Conservation (phyloP, 2,888 invertebrate species). For the Pandemis cinnamomeana region DNA sequence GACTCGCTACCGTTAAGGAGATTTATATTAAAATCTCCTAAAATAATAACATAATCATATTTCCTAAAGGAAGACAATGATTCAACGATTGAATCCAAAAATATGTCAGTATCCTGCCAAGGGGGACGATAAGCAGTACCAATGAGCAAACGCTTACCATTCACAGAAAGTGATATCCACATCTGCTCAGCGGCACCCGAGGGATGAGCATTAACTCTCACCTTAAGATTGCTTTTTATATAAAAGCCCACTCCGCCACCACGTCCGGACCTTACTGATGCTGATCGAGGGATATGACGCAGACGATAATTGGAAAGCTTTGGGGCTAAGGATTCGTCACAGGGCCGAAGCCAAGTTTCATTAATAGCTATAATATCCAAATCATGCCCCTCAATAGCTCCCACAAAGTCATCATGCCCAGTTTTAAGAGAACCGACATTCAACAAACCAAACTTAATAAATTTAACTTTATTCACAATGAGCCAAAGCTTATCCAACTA, state of each 20-base stretch:
- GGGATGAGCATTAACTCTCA: background rate
- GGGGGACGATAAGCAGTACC: background rate
- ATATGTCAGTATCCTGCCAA: background rate
- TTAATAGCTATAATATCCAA: background rate
- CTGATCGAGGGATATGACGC: background rate
- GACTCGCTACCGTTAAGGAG: background rate
- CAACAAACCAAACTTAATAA: constrained; percentile 45
- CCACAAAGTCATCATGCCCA: background rate
- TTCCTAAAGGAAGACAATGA: background rate
- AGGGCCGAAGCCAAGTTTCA: background rate
- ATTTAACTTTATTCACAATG: constrained; percentile 46
- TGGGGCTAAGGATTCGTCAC: background rate
- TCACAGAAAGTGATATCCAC: background rate
- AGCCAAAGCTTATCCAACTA: no score
- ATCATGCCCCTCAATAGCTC: background rate
- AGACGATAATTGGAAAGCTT: background rate
- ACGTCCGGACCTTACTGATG: background rate
- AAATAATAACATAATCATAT: background rate
- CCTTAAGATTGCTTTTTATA: background rate
- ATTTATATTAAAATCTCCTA: constrained; percentile 1
- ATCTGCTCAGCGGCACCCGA: background rate
- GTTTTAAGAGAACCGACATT: background rate
- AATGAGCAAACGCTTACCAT: background rate
- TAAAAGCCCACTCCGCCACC: background rate
- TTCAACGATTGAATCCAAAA: background rate